Conservation (phyloP, 2,888 invertebrate genomes). For the Branchellion lobata region DNA sequence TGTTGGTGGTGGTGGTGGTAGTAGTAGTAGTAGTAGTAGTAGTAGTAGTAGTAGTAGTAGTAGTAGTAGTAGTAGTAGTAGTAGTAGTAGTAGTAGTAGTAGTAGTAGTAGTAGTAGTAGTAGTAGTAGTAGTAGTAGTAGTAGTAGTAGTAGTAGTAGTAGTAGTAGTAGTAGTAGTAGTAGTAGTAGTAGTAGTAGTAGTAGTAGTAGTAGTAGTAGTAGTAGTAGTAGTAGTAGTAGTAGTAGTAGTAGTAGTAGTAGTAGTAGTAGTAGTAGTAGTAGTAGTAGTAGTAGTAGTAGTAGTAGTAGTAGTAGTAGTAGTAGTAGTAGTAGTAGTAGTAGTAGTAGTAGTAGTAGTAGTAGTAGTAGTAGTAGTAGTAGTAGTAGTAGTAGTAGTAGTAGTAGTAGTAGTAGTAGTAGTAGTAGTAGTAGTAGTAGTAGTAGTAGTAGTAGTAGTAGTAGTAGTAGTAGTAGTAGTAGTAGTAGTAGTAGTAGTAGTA, state of each 20-base stretch:
- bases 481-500: conserved; percentile 18
- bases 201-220: not conserved
- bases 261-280: too few relatives aligned
- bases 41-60: conserved; percentile 3
- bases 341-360: not conserved
- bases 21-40: too few relatives aligned
- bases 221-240: conserved; percentile 29
- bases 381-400: not conserved
- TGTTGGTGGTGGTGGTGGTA: not conserved
- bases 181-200: conserved; percentile 6
- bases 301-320: too few relatives aligned
- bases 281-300: too few relatives aligned
- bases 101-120: conserved; percentile 23
- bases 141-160: conserved; percentile 29
- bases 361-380: conserved; percentile 6
- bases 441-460: conserved; percentile 15
- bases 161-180: conserved; percentile 28
- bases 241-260: conserved; percentile 24
- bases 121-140: conserved; percentile 29
- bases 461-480: not conserved
- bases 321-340: not conserved
- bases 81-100: conserved; percentile 29
- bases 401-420: conserved; percentile 11
- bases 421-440: not conserved
- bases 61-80: conserved; percentile 29